These are phyloP conservation scores for Diadumene lineata DNA, from an alignment of 92 coral and sea anemone genomes.

Conservation along the genomic window DNA sequence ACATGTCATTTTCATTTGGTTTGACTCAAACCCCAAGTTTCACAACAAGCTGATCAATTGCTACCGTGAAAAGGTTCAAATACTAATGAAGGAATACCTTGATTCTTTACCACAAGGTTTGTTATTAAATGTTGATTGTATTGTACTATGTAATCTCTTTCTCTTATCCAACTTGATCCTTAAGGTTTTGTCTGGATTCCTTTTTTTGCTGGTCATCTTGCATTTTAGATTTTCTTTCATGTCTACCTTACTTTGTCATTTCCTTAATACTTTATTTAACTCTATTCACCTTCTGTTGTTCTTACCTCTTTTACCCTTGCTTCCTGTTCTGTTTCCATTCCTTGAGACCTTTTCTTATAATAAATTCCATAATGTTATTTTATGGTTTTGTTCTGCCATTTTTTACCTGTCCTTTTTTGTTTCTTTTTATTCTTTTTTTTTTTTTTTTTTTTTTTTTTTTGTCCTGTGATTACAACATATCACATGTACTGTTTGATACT, in stretches of 20 bases:
- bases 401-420: background rate
- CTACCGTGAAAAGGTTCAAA: conserved; percentile 88
- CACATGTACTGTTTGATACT: too few species aligned
- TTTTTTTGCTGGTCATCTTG: too few species aligned
- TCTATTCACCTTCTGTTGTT: background rate
- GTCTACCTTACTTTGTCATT: background rate
- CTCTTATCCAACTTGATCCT: too few species aligned
- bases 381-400: background rate
- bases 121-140: background rate
- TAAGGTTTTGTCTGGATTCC: too few species aligned
- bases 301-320: background rate
- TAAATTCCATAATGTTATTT: background rate
- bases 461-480: too few species aligned
- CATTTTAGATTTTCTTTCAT: background rate
- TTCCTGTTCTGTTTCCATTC: background rate
- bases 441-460: too few species aligned
- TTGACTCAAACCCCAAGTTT: conserved; percentile 74
- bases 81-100: conserved; percentile 75
- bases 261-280: background rate
- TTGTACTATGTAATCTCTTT: background rate
- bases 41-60: conserved; percentile 94
- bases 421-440: background rate
- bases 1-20: conserved; percentile 85
- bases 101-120: conserved; percentile 84
- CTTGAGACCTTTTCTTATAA: background rate